Conservation (phyloP, 2,797 vertebrate genomes). For the Fratercula arctica region DNA sequence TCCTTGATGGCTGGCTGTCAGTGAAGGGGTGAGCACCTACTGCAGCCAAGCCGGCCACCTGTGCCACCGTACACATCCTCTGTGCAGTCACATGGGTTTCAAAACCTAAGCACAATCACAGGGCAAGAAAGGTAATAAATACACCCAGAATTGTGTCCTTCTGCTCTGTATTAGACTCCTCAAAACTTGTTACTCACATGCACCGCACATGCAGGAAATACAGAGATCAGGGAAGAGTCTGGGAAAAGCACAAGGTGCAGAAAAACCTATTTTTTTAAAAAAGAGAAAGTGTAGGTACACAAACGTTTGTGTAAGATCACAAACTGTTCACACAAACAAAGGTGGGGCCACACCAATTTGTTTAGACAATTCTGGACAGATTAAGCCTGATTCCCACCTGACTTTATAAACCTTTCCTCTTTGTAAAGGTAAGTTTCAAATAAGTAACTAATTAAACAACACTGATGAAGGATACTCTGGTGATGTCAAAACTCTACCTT, state of each 20-base stretch:
- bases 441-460: background rate
- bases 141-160: background rate
- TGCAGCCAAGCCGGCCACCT: background rate
- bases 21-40: background rate
- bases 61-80: background rate
- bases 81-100: too few species aligned
- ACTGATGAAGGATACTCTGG: background rate
- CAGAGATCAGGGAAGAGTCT: background rate
- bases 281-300: background rate
- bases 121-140: background rate
- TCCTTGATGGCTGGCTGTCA: background rate
- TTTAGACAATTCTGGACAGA: background rate
- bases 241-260: background rate
- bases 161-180: background rate
- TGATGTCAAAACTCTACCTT: background rate
- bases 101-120: background rate
- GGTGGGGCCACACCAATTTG: background rate
- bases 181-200: background rate
- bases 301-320: background rate
- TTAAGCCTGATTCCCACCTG: background rate
- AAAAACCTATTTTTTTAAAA: background rate
- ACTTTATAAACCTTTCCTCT: background rate
- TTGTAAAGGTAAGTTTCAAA: background rate
- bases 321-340: background rate
- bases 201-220: background rate